Percentiles rank a stretch among this genome's conserved stretches.
Conservation (phyloP, 2,113 vertebrate genomes). For the Apteryx owenii region DNA sequence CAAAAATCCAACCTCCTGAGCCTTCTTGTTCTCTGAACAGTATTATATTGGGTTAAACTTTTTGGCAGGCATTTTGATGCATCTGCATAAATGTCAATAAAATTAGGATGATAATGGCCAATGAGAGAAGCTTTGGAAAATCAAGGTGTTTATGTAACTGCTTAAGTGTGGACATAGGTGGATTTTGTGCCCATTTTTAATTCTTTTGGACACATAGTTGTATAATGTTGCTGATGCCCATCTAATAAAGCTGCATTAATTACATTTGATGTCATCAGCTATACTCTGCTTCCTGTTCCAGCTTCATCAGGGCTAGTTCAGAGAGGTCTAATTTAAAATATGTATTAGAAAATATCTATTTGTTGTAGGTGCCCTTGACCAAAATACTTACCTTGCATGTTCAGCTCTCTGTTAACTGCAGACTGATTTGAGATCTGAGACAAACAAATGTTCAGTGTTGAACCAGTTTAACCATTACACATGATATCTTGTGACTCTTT, state of each 20-base stretch:
- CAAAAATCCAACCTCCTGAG: not conserved
- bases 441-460: not conserved
- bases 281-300: not conserved
- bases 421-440: not conserved
- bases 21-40: not conserved
- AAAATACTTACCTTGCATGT: not conserved
- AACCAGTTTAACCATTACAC: not conserved
- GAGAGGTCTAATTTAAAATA: not conserved
- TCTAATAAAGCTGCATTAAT: not conserved
- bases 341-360: not conserved
- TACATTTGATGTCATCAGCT: not conserved
- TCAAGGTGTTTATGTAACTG: not conserved
- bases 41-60: constrained; percentile 1
- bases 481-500: not conserved
- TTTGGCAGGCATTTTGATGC: constrained; percentile 10
- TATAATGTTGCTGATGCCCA: not conserved
- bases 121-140: not conserved
- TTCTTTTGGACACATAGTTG: not conserved
- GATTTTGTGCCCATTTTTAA: not conserved
- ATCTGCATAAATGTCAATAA: not conserved
- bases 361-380: not conserved
- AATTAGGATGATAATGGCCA: not conserved
- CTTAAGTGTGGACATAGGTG: not conserved
- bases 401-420: not conserved
- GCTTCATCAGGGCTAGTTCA: not conserved